Evolutionary conservation across 1,140 invertebrate genomes (phyloP), one percentile per base, ranked within the genome.

Genomic region (Asbolus verrucosus): DNA sequence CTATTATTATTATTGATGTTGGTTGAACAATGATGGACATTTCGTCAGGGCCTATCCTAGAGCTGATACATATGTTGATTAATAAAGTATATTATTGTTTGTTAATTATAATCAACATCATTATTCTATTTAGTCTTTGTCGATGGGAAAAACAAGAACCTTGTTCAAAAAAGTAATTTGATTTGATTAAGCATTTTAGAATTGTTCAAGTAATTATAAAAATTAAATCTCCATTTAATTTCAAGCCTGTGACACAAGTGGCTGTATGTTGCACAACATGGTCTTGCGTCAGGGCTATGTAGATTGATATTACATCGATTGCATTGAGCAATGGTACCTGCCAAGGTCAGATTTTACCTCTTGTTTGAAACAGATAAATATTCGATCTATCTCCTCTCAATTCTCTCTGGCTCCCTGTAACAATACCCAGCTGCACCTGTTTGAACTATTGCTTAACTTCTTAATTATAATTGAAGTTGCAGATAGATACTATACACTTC

Each of bases 301-400:
- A 43, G 38, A 69, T 69, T 63, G 59, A 69, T 63, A 69, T 69
- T 69, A 69, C 67, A 62, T 69, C 54, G 54, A 69, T 69, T 33
- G 36, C 33, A 43, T 67, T 69, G 21, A 69, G 67, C 67, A 69
- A 69, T 46, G 39, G 59, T 31, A 69, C 59, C 59, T 69, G 59
- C 33, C 67, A 69, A 69, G 67, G 67, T 69, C 60, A 63, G 43
- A 61, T 43, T 38, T 9, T 63, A 41, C 33, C 61, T 63, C 33
- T 63, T 63, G 39, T 63, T 63, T 39, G 16, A 13, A 39, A 19
- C 39, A 63, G 39, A 39, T 54, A 54, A 14, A 1, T n/a, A n/a
- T 15, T 50, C 43, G 43, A 50, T 50, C 16, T 13, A 41, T 41
- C 39, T 27, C 46, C 46, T 54, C 46, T 21, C 46, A 54, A 21